These are phyloP conservation scores for Monopterus albus DNA, from an alignment of 2,113 vertebrate genomes.

Conservation along the genomic window DNA sequence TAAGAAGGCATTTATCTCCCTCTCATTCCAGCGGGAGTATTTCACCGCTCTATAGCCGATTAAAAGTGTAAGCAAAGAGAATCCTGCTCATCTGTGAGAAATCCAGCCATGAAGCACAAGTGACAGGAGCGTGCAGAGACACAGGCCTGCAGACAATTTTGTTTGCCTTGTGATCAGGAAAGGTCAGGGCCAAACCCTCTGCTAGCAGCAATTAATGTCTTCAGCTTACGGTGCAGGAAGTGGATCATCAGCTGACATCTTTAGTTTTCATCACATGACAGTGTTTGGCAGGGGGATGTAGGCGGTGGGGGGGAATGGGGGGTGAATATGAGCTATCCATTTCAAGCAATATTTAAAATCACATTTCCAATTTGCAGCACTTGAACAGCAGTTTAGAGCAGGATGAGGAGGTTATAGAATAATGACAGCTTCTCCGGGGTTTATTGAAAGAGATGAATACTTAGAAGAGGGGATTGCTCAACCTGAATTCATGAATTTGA, in stretches of 20 bases:
- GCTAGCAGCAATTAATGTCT: conserved; percentile 77
- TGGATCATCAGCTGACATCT: conserved; percentile 53
- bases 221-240: conserved; percentile 50
- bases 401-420: conserved; percentile 72
- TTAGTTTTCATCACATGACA: conserved; percentile 52
- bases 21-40: conserved; percentile 74
- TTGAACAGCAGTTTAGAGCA: conserved; percentile 73
- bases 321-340: conserved; percentile 79
- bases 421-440: conserved; percentile 80
- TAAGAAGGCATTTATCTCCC: conserved; percentile 77
- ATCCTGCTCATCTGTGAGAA: conserved; percentile 69
- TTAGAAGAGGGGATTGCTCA: conserved; percentile 68
- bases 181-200: conserved; percentile 77
- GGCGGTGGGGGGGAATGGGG: too few species aligned
- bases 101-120: conserved; percentile 66
- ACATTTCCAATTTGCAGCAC: conserved; percentile 80
- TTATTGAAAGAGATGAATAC: conserved; percentile 81
- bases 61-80: conserved; percentile 77
- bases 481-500: conserved; percentile 81
- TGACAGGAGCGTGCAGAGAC: conserved; percentile 59
- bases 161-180: conserved; percentile 79
- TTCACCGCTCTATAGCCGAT: conserved; percentile 67
- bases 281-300: conserved; percentile 42
- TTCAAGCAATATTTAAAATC: conserved; percentile 82
- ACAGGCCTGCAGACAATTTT: conserved; percentile 62